Evolutionary conservation across 1,140 invertebrate species (phyloP), one percentile per base, ranked within the genome.

Genomic region (Diabrotica undecimpunctata): DNA sequence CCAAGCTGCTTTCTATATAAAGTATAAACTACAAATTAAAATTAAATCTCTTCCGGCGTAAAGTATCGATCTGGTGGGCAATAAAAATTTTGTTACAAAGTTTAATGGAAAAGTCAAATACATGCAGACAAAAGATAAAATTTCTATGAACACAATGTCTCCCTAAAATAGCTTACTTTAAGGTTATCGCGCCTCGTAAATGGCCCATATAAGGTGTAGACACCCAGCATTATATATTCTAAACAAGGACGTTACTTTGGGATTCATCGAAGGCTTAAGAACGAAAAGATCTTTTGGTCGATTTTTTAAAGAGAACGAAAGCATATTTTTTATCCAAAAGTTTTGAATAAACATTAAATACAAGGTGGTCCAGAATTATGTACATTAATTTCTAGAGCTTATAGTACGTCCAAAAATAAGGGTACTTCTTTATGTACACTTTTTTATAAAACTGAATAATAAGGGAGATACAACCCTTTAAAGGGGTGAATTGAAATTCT

Each of bases 81-180:
- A 46, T 46, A 46, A 46, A 46, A 46, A 46, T 46, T 46, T 46
- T 46, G 41, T 46, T 46, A 46, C 41, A 46, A 46, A 46, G 41
- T 46, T 46, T 46, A 46, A 46, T 46, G 41, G 41, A 46, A 46
- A 46, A 46, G 41, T 46, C 41, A 46, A 46, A 46, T 46, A 46
- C 41, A 46, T 46, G 41, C 41, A 46, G 41, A 46, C 41, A 46
- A 46, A 46, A 46, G 41, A 46, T 46, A 46, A 46, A 46, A 46
- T 46, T 46, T n/a, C 41, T 46, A 46, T 46, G 41, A 46, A 46
- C 41, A 46, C n/a, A 10, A 46, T 46, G 41, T 46, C 41, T 46
- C 41, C 41, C 41, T 46, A n/a, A 46, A 46, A 46, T 46, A 46
- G 41, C 41, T 46, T 46, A 46, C 41, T 46, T 46, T 46, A 46